These are phyloP conservation scores for Anhinga rufa DNA, from an alignment of 2,113 vertebrate species.

Conservation along the genomic window DNA sequence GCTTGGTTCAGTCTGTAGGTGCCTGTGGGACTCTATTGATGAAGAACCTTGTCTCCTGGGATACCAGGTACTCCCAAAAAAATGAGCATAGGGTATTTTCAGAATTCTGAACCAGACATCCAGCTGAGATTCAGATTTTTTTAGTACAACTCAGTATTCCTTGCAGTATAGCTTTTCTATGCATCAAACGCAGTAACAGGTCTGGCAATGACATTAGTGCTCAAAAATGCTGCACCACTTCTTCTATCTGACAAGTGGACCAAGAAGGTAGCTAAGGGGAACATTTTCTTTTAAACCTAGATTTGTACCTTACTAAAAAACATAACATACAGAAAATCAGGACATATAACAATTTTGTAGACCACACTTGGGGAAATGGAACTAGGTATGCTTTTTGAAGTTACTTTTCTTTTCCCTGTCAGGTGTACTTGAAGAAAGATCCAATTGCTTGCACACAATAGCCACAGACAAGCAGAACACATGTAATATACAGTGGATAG, in stretches of 20 bases:
- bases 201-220: background rate
- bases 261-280: background rate
- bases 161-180: background rate
- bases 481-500: background rate
- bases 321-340: background rate
- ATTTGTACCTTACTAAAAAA: background rate
- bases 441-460: background rate
- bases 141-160: background rate
- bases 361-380: fast-evolving
- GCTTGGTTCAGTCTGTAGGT: background rate
- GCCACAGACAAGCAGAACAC: background rate
- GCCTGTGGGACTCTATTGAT: background rate
- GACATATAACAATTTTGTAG: background rate
- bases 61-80: background rate
- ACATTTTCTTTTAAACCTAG: background rate
- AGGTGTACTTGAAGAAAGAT: background rate
- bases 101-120: background rate
- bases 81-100: background rate
- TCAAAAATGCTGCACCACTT: background rate
- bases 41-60: background rate
- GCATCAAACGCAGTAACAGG: background rate
- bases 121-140: background rate
- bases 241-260: background rate
- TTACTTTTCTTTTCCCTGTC: background rate
- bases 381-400: background rate